Evolutionary conservation across 2,888 invertebrate genomes (phyloP).

Genomic region (Sabatieria punctata): DNA sequence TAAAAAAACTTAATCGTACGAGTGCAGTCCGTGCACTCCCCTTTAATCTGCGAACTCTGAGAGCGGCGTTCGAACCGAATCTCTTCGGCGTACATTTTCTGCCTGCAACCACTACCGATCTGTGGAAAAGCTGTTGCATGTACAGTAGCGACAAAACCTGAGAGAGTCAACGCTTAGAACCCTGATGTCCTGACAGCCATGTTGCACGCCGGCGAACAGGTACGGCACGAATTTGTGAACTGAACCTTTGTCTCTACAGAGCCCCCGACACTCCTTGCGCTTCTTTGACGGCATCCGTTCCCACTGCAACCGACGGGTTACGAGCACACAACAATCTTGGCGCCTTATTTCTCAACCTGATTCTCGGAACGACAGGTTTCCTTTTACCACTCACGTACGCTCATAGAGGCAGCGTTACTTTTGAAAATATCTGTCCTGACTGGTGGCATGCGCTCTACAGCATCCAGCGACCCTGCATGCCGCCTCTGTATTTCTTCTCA

Average conservation of each 20-base stretch:
- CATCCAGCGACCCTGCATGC: conserved; percentile 97
- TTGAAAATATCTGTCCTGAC: conserved; percentile 31
- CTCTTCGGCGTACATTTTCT: conserved; percentile 64
- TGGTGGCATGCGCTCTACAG: conserved; percentile 54
- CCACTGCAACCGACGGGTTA: conserved; percentile 48
- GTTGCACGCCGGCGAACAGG: conserved; percentile 78
- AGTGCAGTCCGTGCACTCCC: conserved; percentile 94
- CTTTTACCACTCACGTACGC: no score
- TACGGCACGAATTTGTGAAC: conserved; percentile 87
- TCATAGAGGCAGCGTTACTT: no score
- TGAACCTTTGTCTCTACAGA: conserved; percentile 92
- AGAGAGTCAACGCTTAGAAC: conserved; percentile 21
- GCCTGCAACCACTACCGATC: no score
- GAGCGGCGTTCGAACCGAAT: conserved; percentile 86
- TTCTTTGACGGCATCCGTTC: conserved; percentile 81
- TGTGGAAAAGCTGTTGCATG: no score
- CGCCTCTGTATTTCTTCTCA: conserved; percentile 96
- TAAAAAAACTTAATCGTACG: conserved; percentile 52
- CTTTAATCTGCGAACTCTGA: conserved; percentile 85
- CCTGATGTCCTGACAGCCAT: conserved; percentile 93
- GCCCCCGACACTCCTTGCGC: conserved; percentile 97
- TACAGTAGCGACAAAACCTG: no score
- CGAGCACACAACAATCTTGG: no score
- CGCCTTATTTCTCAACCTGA: no score
- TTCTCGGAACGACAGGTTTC: no score